Evolutionary conservation across 2,797 vertebrate genomes (phyloP).

Genomic region (Pagetopsis macropterus): DNA sequence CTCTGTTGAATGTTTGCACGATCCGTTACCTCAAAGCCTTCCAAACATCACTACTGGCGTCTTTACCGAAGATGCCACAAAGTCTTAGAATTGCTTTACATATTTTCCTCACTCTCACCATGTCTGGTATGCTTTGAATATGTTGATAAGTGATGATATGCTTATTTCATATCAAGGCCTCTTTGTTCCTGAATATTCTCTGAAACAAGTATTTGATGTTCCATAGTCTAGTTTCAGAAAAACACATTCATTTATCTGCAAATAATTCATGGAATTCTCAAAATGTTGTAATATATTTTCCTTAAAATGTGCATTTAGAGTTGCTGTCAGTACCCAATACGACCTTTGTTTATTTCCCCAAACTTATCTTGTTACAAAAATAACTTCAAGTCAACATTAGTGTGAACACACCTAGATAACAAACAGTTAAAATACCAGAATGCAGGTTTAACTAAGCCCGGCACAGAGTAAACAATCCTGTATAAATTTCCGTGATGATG

Average conservation of each 20-base stretch:
- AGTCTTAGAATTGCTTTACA: neutral
- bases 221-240: neutral
- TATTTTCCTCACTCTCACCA: neutral
- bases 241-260: too few relatives aligned
- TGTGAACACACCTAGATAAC: conserved; percentile 18
- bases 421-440: conserved; percentile 4
- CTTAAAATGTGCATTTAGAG: neutral
- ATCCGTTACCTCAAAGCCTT: conserved; percentile 7
- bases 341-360: neutral
- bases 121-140: neutral
- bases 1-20: neutral
- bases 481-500: conserved; percentile 21
- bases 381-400: neutral
- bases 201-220: neutral
- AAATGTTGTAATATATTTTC: too few relatives aligned
- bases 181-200: neutral
- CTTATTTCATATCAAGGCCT: neutral
- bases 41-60: neutral
- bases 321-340: neutral
- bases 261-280: neutral
- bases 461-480: conserved; percentile 43
- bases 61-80: conserved; percentile 1
- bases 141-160: neutral
- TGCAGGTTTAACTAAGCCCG: neutral
- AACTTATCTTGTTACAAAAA: neutral